phyloP scores from a whole-genome alignment of 2,113 vertebrate species.

The Microtus oregoni region DNA sequence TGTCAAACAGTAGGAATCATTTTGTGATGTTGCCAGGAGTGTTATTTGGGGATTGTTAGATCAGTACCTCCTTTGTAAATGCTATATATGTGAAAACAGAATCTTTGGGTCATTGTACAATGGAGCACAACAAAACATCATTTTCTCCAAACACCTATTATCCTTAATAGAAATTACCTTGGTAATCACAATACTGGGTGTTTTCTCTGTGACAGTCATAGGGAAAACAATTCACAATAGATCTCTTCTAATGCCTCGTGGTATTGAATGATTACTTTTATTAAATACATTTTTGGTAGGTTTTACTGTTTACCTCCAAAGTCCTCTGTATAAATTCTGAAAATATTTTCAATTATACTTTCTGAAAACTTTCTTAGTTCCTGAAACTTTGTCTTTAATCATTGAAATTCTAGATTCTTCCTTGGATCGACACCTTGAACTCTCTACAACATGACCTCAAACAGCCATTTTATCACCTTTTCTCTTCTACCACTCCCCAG shows the following conservation, averaged over 20 bases:
- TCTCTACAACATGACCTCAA: background rate
- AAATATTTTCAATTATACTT: conserved; percentile 67
- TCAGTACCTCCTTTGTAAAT: conserved; percentile 64
- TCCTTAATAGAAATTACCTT: conserved; percentile 73
- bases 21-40: conserved; percentile 65
- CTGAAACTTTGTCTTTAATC: conserved; percentile 48
- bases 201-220: conserved; percentile 50
- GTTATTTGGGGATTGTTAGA: conserved; percentile 68
- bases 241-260: conserved; percentile 38
- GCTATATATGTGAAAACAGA: conserved; percentile 62
- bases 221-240: conserved; percentile 68
- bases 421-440: conserved; percentile 27
- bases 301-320: conserved; percentile 59
- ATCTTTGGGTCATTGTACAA: conserved; percentile 64
- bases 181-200: conserved; percentile 56
- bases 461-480: background rate
- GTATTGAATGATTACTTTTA: conserved; percentile 64
- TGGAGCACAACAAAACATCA: conserved; percentile 66
- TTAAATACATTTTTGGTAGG: conserved; percentile 64
- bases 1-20: conserved; percentile 58
- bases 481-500: background rate
- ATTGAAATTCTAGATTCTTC: conserved; percentile 21
- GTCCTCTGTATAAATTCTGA: conserved; percentile 42
- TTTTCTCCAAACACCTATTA: conserved; percentile 69
- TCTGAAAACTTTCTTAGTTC: conserved; percentile 55